phyloP scores from a whole-genome alignment of 2,888 invertebrate species.

The Pseudococcus jackbeardsleyi region DNA sequence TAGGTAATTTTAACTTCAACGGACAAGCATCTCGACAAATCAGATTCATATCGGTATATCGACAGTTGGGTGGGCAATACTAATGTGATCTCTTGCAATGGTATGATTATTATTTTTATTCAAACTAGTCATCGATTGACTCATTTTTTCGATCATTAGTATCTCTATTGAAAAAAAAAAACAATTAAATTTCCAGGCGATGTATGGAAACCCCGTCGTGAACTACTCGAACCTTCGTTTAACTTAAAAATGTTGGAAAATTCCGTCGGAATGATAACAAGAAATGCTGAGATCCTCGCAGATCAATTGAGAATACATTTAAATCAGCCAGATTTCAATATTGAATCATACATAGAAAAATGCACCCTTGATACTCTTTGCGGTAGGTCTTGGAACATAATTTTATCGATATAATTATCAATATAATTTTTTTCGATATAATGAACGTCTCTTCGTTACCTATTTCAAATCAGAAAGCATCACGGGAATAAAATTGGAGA shows the following conservation, averaged over 20 bases:
- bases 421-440: neutral
- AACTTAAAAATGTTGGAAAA: constrained; percentile 69
- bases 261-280: constrained; percentile 68
- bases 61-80: constrained; percentile 65
- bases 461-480: constrained; percentile 77
- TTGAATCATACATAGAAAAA: constrained; percentile 69
- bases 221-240: constrained; percentile 70
- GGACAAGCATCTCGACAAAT: constrained; percentile 60
- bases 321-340: constrained; percentile 69
- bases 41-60: constrained; percentile 64
- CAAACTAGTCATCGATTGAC: neutral
- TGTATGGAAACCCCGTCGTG: constrained; percentile 71
- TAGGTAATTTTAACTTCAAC: constrained; percentile 63
- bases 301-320: constrained; percentile 68
- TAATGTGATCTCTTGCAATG: constrained; percentile 62
- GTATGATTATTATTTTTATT: constrained; percentile 29
- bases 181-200: constrained; percentile 69
- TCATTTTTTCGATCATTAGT: neutral
- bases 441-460: no score
- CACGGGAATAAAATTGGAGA: constrained; percentile 84
- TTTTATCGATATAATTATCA: neutral
- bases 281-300: constrained; percentile 68
- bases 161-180: no score
- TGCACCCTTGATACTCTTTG: constrained; percentile 66
- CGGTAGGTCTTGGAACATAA: no score